Evolutionary conservation across 2,797 vertebrate species (phyloP), one percentile per base, ranked within the genome.

Genomic region (Limnodromus scolopaceus): DNA sequence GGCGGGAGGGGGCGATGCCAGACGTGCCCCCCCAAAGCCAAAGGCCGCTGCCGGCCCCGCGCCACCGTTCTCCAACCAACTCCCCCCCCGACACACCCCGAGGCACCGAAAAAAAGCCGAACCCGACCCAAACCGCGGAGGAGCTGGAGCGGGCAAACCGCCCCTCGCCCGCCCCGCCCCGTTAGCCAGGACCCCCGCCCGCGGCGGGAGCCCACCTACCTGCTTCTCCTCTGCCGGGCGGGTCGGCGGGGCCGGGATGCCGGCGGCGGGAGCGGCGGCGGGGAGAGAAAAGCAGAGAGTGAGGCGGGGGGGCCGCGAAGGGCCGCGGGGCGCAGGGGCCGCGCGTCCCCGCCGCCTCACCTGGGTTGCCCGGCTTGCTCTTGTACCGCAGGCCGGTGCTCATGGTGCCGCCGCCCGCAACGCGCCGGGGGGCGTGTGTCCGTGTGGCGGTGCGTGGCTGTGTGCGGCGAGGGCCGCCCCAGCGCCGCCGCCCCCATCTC

Each of bases 301-400:
- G 78, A 93, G 72, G 76, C 80, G 78, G 12, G 77, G 45, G 89
- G 87, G 76, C 20, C 45, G 72, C 97, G 91, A 82, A 87, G 95
- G 82, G 68, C 89, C 66, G 92, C 87, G 92, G 85, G 75, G 87
- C 43, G 95, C 65, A 70, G 74, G 46, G 65, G 38, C 85, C 89
- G 82, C 65, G 36, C 55, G 74, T 13, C 58, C 87, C 89, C 85
- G 41, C 77, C 90, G 86, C 83, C 98, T 99, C 98, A 99, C 99
- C 99, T 98, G 99, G 98, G 98, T 99, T 99, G 6, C 98, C 98
- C 97, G 98, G 98, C 95, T 99, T 99, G 98, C 98, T 99, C 96
- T 99, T 99, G 98, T 99, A 99, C 82, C 99, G 98, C 98, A 98
- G 98, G 98, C 97, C 99, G 87, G 97, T 98, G 97, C 98, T 99